Conservation (phyloP, 2,888 invertebrate species). For the Eristalis pertinax region DNA sequence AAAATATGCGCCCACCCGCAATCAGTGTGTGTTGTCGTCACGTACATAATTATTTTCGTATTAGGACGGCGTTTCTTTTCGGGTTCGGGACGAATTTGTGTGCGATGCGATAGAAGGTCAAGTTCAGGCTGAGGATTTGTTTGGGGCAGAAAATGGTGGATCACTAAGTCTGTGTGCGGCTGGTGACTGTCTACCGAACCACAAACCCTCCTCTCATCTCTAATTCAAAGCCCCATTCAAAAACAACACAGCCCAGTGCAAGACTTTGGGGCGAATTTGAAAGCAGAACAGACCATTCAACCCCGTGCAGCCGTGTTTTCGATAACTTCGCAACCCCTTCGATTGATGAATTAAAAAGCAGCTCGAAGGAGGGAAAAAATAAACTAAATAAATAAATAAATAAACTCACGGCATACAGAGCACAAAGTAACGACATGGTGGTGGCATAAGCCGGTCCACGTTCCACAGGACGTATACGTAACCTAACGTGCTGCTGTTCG, state of each 20-base stretch:
- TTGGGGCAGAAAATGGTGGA: too few species aligned
- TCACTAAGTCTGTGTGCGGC: too few species aligned
- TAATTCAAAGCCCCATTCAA: background rate
- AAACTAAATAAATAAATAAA: background rate
- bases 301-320: slow-evolving; percentile 1
- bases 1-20: background rate
- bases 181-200: too few species aligned
- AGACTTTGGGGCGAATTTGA: background rate
- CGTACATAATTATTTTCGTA: slow-evolving; percentile 14
- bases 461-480: slow-evolving; percentile 32
- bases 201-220: background rate
- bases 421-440: background rate
- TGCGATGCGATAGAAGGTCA: background rate
- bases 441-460: slow-evolving; percentile 16
- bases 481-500: slow-evolving; percentile 38
- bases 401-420: slow-evolving; percentile 22
- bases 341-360: slow-evolving; percentile 67
- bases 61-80: background rate
- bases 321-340: slow-evolving; percentile 20
- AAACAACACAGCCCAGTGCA: background rate
- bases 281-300: background rate
- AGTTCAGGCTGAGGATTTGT: background rate
- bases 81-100: background rate
- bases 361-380: background rate
- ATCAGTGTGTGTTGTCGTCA: background rate